phyloP scores from a whole-genome alignment of 1,140 invertebrate species.

The Caenorhabditis inopinata region DNA sequence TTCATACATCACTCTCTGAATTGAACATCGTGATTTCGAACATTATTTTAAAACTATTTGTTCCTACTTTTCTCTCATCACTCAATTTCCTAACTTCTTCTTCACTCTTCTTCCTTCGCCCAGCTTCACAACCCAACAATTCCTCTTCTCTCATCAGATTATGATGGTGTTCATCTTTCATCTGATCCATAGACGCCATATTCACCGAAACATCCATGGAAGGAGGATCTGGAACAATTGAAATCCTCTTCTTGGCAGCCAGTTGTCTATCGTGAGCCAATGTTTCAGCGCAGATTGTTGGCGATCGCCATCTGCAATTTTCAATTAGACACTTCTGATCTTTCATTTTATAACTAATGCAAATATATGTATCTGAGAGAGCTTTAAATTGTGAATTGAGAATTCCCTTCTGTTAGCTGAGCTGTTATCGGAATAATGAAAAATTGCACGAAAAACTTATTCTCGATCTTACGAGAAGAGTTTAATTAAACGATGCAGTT shows the following conservation, averaged over 20 bases:
- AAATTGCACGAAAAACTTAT: neutral
- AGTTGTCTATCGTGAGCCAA: constrained; percentile 41
- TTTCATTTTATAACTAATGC: neutral
- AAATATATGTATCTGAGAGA: neutral
- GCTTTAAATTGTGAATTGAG: neutral
- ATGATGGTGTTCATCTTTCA: constrained; percentile 45
- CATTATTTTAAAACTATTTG: neutral
- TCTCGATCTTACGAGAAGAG: neutral
- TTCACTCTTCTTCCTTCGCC: constrained; percentile 24
- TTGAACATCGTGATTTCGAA: neutral
- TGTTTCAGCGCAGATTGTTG: constrained; percentile 50
- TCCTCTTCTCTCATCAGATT: constrained; percentile 37
- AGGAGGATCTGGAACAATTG: constrained; percentile 48
- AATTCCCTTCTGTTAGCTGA: neutral
- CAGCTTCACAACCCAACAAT: neutral
- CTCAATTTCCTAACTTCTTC: constrained; percentile 44
- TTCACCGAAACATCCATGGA: constrained; percentile 43
- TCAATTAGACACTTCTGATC: neutral
- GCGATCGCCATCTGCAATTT: constrained; percentile 43
- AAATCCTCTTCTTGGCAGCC: constrained; percentile 48
- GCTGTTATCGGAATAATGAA: neutral
- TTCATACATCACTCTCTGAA: constrained; percentile 30
- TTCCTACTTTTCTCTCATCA: constrained; percentile 34
- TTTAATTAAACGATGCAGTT: constrained; percentile 27
- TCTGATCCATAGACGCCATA: constrained; percentile 38